A percentile compares a stretch with the other conserved stretches of the same genome.
These are phyloP conservation scores for Pararge aegeria DNA, from an alignment of 1,140 invertebrate species.

Conservation along the genomic window DNA sequence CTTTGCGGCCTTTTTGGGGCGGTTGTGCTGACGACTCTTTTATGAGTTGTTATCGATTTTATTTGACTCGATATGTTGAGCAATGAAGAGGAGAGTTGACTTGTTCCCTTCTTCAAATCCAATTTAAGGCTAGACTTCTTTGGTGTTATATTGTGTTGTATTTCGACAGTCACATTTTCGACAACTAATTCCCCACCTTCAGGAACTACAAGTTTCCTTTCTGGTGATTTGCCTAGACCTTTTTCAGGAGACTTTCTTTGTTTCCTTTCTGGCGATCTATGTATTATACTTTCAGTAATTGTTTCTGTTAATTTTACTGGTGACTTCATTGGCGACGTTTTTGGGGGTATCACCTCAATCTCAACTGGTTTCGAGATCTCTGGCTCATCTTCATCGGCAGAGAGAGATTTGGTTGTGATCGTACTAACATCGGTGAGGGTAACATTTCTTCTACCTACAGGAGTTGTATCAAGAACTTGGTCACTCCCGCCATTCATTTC, in stretches of 20 bases:
- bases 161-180: conserved; percentile 72
- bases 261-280: conserved; percentile 26
- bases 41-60: conserved; percentile 73
- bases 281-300: conserved; percentile 1
- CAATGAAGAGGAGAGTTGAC: conserved; percentile 61
- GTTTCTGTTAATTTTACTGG: conserved; percentile 12
- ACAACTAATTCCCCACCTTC: conserved; percentile 53
- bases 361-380: conserved; percentile 13
- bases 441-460: conserved; percentile 44
- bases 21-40: conserved; percentile 64
- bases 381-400: conserved; percentile 43
- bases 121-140: conserved; percentile 70
- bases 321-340: conserved; percentile 6
- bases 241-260: conserved; percentile 29
- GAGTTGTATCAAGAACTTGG: conserved; percentile 40
- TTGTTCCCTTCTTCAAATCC: conserved; percentile 66
- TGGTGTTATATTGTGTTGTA: conserved; percentile 71
- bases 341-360: background rate
- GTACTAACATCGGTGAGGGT: conserved; percentile 66
- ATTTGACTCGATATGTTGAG: conserved; percentile 76
- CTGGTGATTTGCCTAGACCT: conserved; percentile 26
- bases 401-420: conserved; percentile 63
- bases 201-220: conserved; percentile 32
- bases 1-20: conserved; percentile 49
- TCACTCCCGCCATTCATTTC: conserved; percentile 68